phyloP scores from a whole-genome alignment of 2,797 vertebrate species.

The Enteromius trimaculatus region DNA sequence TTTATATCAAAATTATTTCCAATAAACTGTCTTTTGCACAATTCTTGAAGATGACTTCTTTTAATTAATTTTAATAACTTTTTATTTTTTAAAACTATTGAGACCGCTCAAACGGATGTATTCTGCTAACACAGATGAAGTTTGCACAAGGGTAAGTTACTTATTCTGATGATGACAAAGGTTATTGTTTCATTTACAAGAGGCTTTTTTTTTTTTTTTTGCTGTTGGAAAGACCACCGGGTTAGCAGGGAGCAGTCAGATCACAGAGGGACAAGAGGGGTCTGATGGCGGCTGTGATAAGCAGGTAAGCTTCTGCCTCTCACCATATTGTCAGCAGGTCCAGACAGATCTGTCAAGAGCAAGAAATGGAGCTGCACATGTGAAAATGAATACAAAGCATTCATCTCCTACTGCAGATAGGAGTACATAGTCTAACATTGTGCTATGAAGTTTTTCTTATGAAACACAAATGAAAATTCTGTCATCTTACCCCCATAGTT shows the following conservation, averaged over 20 bases:
- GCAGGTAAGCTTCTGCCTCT: slow-evolving; percentile 30
- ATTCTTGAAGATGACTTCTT: neutral
- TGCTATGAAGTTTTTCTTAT: neutral
- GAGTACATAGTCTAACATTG: neutral
- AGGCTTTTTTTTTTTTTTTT: slow-evolving; percentile 58
- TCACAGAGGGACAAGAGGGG: slow-evolving; percentile 36
- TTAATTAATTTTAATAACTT: neutral
- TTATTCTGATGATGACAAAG: slow-evolving; percentile 39
- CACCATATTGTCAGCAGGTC: slow-evolving; percentile 25
- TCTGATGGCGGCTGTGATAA: slow-evolving; percentile 57
- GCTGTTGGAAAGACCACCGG: slow-evolving; percentile 48
- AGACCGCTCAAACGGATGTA: neutral
- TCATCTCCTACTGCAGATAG: neutral
- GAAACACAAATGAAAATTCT: neutral
- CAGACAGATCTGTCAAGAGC: slow-evolving; percentile 52
- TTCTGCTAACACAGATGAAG: neutral
- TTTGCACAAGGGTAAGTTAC: slow-evolving; percentile 11
- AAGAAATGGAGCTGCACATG: slow-evolving; percentile 21
- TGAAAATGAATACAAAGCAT: neutral
- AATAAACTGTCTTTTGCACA: no score
- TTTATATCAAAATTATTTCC: neutral
- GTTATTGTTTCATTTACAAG: slow-evolving; percentile 38
- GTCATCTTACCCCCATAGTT: neutral
- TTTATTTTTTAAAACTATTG: no score
- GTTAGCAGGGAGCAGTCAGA: slow-evolving; percentile 39